Evolutionary conservation across 2,888 invertebrate genomes (phyloP).

Genomic region (Drosophila meridiana): DNA sequence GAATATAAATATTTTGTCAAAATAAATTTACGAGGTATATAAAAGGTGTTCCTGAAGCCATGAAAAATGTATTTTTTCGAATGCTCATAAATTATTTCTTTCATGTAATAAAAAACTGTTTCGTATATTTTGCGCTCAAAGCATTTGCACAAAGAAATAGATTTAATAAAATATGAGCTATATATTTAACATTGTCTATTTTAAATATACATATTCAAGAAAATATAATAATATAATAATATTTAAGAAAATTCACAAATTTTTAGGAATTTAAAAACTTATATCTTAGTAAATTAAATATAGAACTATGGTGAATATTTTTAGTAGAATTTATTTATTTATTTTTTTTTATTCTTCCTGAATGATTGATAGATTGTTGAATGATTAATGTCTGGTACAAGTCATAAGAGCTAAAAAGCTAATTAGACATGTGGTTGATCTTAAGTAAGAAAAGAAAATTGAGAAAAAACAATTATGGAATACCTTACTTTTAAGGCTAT

Average conservation of each 20-base stretch:
- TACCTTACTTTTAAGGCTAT: not conserved
- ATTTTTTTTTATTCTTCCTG: not conserved
- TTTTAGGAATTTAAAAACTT: not conserved
- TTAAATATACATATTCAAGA: not conserved
- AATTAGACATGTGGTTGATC: not conserved
- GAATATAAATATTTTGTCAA: not conserved
- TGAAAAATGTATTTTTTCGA: not conserved
- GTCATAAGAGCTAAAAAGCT: not conserved
- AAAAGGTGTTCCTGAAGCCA: not conserved
- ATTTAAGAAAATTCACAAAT: not conserved
- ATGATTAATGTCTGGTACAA: not conserved
- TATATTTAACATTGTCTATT: not conserved
- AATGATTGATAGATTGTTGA: not conserved
- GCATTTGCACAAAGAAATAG: not conserved
- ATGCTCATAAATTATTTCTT: not conserved
- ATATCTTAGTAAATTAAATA: not conserved
- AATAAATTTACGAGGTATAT: not conserved
- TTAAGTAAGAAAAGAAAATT: not conserved
- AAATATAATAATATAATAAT: not conserved
- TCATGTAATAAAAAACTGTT: not conserved
- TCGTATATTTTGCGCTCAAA: not conserved
- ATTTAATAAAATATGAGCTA: not conserved
- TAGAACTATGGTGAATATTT: not conserved
- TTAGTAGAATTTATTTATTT: not conserved
- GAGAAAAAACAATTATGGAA: not conserved